phyloP scores from a whole-genome alignment of 1,140 invertebrate genomes.

The Drosophila sturtevanti region DNA sequence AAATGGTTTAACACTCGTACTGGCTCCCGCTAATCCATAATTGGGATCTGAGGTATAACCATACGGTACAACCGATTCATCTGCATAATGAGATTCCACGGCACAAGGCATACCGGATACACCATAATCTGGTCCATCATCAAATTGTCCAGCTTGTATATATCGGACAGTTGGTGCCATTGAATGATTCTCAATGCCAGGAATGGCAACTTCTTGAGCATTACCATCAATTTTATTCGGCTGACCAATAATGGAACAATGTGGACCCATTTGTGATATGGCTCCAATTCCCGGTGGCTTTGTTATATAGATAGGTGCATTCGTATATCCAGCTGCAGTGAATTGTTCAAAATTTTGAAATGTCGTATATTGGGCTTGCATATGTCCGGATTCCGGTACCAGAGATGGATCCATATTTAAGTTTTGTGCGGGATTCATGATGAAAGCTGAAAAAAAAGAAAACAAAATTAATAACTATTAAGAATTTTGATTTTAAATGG shows the following conservation, averaged over 20 bases:
- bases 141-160: conserved; percentile 83
- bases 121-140: conserved; percentile 87
- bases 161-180: conserved; percentile 82
- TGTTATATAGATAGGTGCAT: conserved; percentile 79
- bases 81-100: conserved; percentile 82
- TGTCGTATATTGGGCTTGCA: conserved; percentile 66
- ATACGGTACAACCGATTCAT: conserved; percentile 86
- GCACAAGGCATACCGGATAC: conserved; percentile 86
- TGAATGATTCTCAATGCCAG: conserved; percentile 83
- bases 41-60: conserved; percentile 87
- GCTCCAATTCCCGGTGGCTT: conserved; percentile 58
- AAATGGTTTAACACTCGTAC: conserved; percentile 83
- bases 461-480: no score
- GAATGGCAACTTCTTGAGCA: conserved; percentile 86
- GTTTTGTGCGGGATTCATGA: conserved; percentile 63
- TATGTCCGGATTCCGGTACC: conserved; percentile 51
- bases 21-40: conserved; percentile 85
- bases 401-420: conserved; percentile 58
- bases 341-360: conserved; percentile 86
- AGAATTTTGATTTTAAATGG: background rate
- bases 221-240: conserved; percentile 85
- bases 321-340: conserved; percentile 82
- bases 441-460: conserved; percentile 23
- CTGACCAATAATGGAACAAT: conserved; percentile 77
- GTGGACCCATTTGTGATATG: conserved; percentile 66